Base-by-base conservation (phyloP, 2,797 vertebrate species). In the Macrochelys suwanniensis region DNA sequence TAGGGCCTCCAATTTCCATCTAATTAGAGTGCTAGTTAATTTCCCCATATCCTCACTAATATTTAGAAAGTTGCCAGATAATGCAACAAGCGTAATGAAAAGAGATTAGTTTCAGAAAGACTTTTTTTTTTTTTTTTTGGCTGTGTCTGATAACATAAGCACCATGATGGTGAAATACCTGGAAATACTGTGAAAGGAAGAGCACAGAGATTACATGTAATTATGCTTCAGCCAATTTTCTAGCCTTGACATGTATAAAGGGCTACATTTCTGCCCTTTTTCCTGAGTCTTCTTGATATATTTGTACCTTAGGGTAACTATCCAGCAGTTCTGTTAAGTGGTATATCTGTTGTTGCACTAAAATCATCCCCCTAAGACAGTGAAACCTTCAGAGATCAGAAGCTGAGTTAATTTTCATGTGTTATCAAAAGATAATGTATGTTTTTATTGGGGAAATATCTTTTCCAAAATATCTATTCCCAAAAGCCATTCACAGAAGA, bases 1-100 rank as follows among this genome's bases (percentile, higher is more conserved):
- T 65, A 65, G 59, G 8, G 15, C 74, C 53, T 97, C 86, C 33
- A 92, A 74, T 96, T 97, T 96, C 89, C 86, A 95, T 91, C 82
- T 95, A 95, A 97, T 97, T 97, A 95, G 71, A 87, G 11, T 79
- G 56, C 78, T 76, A 95, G 87, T 49, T 82, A 89, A 90, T 96
- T 95, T 96, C 61, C 81, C 88, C 91, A 94, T 91, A 96, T 91
- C 77, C 57, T 96, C 82, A 78, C 87, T 96, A 96, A 87, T 96
- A 97, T 93, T 95, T 94, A 45, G 77, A 78, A 85, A 96, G 56
- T 47, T 96, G 51, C 56, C 57, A 94, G 88, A 82, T 89, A 97
- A 95, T 85, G 82, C 82, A 90, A 68, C 15, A 90, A 94, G 76
- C 68, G 88, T 89, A 82, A 96, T 88, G 80, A 95, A 5, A 21